These are phyloP conservation scores for Syrista parreyssii DNA, from an alignment of 2,888 invertebrate species.

Conservation along the genomic window DNA sequence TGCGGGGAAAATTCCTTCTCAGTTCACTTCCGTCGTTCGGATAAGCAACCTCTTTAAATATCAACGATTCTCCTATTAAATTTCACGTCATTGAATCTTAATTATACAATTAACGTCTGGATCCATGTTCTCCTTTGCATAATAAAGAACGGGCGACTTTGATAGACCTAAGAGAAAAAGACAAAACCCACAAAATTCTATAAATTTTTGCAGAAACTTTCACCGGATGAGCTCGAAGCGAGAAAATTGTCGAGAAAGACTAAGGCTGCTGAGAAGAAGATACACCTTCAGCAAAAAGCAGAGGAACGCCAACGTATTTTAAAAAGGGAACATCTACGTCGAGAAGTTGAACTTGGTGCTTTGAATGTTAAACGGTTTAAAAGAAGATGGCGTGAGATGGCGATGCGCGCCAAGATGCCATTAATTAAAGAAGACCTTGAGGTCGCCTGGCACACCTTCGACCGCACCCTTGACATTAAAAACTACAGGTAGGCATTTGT, in stretches of 20 bases:
- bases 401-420: conserved; percentile 62
- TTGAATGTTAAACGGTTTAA: conserved; percentile 54
- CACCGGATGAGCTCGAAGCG: background rate
- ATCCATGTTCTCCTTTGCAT: too few relatives aligned
- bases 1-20: background rate
- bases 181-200: background rate
- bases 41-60: background rate
- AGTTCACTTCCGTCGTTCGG: background rate
- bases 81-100: background rate
- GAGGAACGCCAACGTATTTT: conserved; percentile 47
- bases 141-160: too few relatives aligned
- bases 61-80: background rate
- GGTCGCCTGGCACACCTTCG: conserved; percentile 65
- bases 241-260: conserved; percentile 20
- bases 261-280: conserved; percentile 41
- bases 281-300: conserved; percentile 36
- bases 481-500: conserved; percentile 56
- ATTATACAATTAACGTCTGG: background rate
- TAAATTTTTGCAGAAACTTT: background rate
- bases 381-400: conserved; percentile 63
- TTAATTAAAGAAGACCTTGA: conserved; percentile 61
- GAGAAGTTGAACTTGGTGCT: conserved; percentile 62
- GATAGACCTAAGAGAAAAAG: background rate
- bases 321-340: conserved; percentile 54
- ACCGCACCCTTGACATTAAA: conserved; percentile 66